These are phyloP conservation scores for Edolisoma coerulescens DNA, from an alignment of 2,113 vertebrate species.

Conservation along the genomic window DNA sequence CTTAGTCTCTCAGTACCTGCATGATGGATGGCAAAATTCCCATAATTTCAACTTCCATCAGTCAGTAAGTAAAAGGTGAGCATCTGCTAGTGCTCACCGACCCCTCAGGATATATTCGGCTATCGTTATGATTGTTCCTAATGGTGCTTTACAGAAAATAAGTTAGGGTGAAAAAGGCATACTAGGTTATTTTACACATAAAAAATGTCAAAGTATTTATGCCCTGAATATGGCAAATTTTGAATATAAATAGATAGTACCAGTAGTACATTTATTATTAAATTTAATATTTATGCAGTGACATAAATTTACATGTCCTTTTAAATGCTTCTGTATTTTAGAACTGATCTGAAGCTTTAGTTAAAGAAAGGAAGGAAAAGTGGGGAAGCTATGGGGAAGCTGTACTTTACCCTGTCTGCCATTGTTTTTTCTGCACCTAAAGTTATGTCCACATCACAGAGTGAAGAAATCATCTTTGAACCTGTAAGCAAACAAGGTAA, in stretches of 20 bases:
- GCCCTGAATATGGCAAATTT: background rate
- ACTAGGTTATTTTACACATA: background rate
- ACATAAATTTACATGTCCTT: background rate
- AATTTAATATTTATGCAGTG: constrained; percentile 4
- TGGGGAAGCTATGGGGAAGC: background rate
- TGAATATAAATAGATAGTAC: constrained; percentile 2
- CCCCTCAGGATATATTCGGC: background rate
- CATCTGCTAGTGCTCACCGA: constrained; percentile 27
- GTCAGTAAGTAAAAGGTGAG: constrained; percentile 50
- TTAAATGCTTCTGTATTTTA: background rate
- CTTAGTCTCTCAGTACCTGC: constrained; percentile 35
- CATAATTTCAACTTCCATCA: constrained; percentile 43
- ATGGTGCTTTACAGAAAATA: constrained; percentile 38
- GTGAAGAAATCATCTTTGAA: background rate
- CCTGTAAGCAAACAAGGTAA: background rate
- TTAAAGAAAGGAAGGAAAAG: background rate
- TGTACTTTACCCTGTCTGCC: background rate
- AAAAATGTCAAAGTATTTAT: constrained; percentile 23
- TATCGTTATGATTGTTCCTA: constrained; percentile 9
- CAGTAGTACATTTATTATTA: background rate
- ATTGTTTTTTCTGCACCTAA: background rate
- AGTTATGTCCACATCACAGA: background rate
- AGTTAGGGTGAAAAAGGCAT: constrained; percentile 12
- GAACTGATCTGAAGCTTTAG: background rate
- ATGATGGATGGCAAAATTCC: constrained; percentile 35